Evolutionary conservation across 1,140 invertebrate species (phyloP), one percentile per base, ranked within the genome.

Genomic region (Camponotus vicinus): DNA sequence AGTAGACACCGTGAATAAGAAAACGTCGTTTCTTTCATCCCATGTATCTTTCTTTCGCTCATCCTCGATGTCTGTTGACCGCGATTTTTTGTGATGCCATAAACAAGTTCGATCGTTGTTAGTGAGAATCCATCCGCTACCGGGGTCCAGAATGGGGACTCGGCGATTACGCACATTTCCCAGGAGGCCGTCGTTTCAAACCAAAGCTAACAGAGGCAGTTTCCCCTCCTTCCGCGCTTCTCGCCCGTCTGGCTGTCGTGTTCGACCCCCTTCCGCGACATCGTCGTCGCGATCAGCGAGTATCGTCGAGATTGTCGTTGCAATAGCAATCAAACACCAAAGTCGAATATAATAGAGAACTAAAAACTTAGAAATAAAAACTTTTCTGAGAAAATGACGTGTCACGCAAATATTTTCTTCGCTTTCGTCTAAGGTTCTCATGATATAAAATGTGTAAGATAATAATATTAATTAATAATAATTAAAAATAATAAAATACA

Each of bases 91-190:
- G 18, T 42, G 71, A 70, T 67, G 34, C 67, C 85, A 91, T 92
- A 93, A 94, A 94, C 92, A 94, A 94, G 91, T 91, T 34, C 40
- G 89, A 86, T 93, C 82, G 85, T 88, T 7, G 49, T 89, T 13
- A 59, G 69, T 49, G 91, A 93, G 93, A 93, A 93, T 90, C 80
- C 88, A 76, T 86, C 85, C 82, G 67, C 64, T 67, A 89, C 57
- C 67, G 45, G 64, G 78, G 85, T 91, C 70, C 84, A 91, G 92
- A 93, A 92, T 92, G 90, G 93, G 52, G 80, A 93, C 71, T 88
- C 80, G 87, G 87, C 94, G 94, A 95, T 95, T 95, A 95, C 92
- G 92, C 91, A 93, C 94, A 95, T 95, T 95, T 95, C 94, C 94
- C 94, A 71, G 66, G 93, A 91, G 94, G 77, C 79, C 86, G 49